Base-by-base conservation (phyloP, 2,113 vertebrate genomes). In the Hystrix cristata region DNA sequence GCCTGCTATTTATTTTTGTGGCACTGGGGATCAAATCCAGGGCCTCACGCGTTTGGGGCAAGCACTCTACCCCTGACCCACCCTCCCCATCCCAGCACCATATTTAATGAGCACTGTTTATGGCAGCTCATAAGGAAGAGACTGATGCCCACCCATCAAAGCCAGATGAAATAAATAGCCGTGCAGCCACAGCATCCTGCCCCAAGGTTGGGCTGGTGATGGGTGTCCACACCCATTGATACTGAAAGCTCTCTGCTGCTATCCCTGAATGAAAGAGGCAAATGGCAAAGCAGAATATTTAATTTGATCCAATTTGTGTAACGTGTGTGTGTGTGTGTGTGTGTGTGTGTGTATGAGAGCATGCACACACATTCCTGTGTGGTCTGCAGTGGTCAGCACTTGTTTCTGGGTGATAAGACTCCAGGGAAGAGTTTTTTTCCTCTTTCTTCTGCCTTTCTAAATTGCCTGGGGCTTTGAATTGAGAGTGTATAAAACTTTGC, bases 171-270 rank as follows among this genome's bases (percentile, higher is more conserved):
- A 27, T 11, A 25, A 12, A 18, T 1, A 3, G 53, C 4, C 0
- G 1, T 1, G 12, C 3, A 1, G 31, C 53, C 27, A 18, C 34
- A 57, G 60, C 25, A 46, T 14, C 23, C 80, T 1, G 21, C 11
- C 0, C 12, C 7, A 6, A 23, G 9, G 2, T 4, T 12, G 8
- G 14, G 5, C 16, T 29, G n/a, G 85, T 12, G 12, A 8, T 1
- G 1, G 1, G 0, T 1, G 60, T 43, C 43, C 23, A 0, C 0
- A 0, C 60, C 57, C 74, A 1, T 1, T 3, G 72, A 59, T 0
- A 1, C 38, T 1, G 43, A 62, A 51, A 25, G 21, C 65, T 64
- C 46, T 27, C 62, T 1, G 12, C 3, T 1, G n/a, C 46, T 3
- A 5, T 23, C 43, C 2, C n/a, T 34, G 81, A 90, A 21, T 2